phyloP scores from a whole-genome alignment of 2,113 vertebrate genomes.

The Dipodomys merriami region DNA sequence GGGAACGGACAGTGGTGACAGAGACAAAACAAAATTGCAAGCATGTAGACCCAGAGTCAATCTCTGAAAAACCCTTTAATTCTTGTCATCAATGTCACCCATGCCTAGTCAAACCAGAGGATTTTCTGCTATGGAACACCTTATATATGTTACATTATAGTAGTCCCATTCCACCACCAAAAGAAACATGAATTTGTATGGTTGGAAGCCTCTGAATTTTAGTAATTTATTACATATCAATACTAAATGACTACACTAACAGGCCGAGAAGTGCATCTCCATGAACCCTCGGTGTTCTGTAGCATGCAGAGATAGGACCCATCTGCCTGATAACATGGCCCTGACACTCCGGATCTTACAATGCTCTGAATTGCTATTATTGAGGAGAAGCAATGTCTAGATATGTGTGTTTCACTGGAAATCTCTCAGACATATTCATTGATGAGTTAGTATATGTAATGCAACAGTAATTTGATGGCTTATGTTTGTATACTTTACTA shows the following conservation, averaged over 20 bases:
- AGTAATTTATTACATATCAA: neutral
- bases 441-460: neutral
- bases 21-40: neutral
- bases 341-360: neutral
- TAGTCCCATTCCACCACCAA: neutral
- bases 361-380: neutral
- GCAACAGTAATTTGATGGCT: neutral
- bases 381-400: neutral
- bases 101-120: neutral
- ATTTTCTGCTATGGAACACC: neutral
- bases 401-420: neutral
- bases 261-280: neutral
- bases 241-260: neutral
- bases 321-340: too few species aligned
- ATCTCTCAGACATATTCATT: neutral
- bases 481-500: neutral
- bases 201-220: neutral
- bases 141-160: too few species aligned
- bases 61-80: conserved; percentile 5
- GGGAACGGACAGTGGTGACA: neutral
- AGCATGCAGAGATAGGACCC: too few species aligned
- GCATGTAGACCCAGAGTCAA: neutral
- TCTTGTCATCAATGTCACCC: neutral
- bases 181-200: neutral
- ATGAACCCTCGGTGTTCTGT: neutral